Base-by-base conservation (phyloP, 2,888 invertebrate genomes). In the Acanthacorydalis orientalis region DNA sequence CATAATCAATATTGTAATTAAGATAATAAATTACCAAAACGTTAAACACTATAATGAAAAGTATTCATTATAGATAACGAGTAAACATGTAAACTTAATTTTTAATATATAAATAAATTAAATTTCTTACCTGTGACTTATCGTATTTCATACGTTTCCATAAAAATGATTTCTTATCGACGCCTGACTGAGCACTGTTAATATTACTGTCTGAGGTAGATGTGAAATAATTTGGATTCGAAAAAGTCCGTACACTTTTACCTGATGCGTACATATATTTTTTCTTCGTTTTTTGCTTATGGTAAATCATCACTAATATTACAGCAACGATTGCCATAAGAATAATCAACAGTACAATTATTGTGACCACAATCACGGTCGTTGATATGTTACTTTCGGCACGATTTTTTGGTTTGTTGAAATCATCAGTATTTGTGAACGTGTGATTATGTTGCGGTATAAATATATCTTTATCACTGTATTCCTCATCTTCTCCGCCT, bases 151-250 rank as follows among this genome's bases (percentile, higher is more conserved):
- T 75, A 57, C 84, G 76, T 55, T 77, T 78, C 79, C 80, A 80
- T 48, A 79, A 73, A 56, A 75, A 77, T 8, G 73, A 73, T 56
- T 74, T 77, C 51, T 72, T 71, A 53, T 74, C 73, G 31, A 52
- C 55, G 47, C 54, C 55, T 43, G 55, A 56, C 43, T 53, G 57
- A 16, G 57, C 52, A 31, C 49, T 55, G 49, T 53, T 57, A 41
- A 56, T 55, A 54, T 59, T 65, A 54, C 54, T 59, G 49, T 59
- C 60, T 15, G 63, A 57, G 33, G 60, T 60, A 12, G 63, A 57
- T 33, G 60, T 74, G 66, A 58, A 76, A 61, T 91, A 92, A 62
- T 89, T 90, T 4, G 91, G 91, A 69, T 92, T 91, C 42, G 88
- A 82, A 65, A 89, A 91, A 1, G 87, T 87, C 56, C 88, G 73